phyloP scores from a whole-genome alignment of 2,888 invertebrate species.

The Acleris emargana region DNA sequence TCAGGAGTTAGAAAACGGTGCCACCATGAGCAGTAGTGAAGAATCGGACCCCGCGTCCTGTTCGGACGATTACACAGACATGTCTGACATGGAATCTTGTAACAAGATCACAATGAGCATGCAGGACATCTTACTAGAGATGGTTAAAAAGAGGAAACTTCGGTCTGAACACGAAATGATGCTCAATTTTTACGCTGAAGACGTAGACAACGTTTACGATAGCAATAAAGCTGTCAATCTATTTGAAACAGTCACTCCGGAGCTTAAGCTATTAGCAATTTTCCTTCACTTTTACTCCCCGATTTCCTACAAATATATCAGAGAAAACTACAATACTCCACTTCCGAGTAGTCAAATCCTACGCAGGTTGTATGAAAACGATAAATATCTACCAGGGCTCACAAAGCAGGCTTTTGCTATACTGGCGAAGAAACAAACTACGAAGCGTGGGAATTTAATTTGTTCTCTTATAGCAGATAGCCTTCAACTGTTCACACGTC shows the following conservation, averaged over 20 bases:
- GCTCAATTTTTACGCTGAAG: conserved; percentile 4
- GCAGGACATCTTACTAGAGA: not conserved
- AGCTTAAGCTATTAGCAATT: conserved; percentile 7
- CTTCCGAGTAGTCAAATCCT: conserved; percentile 7
- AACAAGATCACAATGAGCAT: not conserved
- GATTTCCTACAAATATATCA: conserved; percentile 11
- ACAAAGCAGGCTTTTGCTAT: conserved; percentile 7
- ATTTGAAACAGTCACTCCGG: not conserved
- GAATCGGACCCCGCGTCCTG: not conserved
- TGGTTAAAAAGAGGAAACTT: conserved; percentile 1
- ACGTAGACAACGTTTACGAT: conserved; percentile 15
- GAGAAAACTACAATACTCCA: conserved; percentile 18
- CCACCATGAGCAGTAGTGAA: not conserved
- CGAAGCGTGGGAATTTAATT: conserved; percentile 6
- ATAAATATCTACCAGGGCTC: conserved; percentile 7
- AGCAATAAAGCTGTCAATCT: conserved; percentile 8
- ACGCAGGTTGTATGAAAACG: conserved; percentile 14
- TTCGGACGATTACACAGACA: conserved; percentile 1
- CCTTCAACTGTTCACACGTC: conserved; percentile 9
- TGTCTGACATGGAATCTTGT: not conserved
- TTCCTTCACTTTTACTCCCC: conserved; percentile 22
- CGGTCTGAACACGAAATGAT: not conserved
- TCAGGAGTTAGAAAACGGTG: not conserved
- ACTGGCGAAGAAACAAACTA: not conserved
- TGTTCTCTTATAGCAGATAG: conserved; percentile 21